These are phyloP conservation scores for Pterobdella sp. DNA, from an alignment of 2,888 invertebrate species.

Conservation along the genomic window DNA sequence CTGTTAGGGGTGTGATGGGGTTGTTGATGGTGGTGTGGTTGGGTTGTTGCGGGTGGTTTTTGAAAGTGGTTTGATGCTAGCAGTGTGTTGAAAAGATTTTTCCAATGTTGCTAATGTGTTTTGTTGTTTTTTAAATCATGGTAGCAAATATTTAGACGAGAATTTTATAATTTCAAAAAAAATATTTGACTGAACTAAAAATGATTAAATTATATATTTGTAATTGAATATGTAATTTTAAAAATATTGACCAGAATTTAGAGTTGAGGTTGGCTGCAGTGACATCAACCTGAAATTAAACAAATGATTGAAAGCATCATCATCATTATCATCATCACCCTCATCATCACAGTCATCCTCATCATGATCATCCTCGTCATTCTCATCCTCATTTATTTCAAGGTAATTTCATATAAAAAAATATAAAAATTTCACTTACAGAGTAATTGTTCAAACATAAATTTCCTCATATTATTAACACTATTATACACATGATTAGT, in stretches of 20 bases:
- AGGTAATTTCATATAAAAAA: no score
- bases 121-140: background rate
- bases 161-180: background rate
- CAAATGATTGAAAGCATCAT: no score
- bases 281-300: conserved; percentile 53
- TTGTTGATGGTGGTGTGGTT: background rate
- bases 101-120: background rate
- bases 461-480: background rate
- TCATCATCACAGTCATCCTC: no score
- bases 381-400: no score
- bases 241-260: conserved; percentile 72
- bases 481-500: background rate
- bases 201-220: background rate
- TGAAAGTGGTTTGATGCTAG: no score
- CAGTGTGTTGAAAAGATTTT: no score
- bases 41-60: no score
- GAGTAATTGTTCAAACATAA: background rate
- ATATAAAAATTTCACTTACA: background rate
- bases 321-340: no score
- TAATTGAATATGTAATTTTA: background rate
- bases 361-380: no score
- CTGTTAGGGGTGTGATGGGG: conserved; percentile 53
- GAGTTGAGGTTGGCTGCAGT: conserved; percentile 81
- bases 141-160: background rate
- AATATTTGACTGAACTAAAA: background rate